Conservation (phyloP, 1,140 invertebrate species). For the Telenomus remus region DNA sequence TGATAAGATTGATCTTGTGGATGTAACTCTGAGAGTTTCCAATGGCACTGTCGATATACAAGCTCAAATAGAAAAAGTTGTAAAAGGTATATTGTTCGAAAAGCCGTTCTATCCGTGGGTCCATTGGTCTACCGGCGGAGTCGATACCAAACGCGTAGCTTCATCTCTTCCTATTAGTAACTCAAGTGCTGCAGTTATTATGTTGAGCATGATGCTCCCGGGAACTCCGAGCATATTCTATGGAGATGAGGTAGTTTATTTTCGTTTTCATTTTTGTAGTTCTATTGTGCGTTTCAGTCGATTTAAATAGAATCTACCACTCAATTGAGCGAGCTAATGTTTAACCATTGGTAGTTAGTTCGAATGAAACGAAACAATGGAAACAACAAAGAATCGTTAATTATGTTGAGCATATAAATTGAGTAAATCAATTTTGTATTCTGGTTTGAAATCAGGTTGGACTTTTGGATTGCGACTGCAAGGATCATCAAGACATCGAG, state of each 20-base stretch:
- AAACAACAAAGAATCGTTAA: too few relatives aligned
- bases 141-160: constrained; percentile 77
- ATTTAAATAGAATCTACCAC: too few relatives aligned
- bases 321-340: too few relatives aligned
- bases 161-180: constrained; percentile 76
- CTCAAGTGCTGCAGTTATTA: constrained; percentile 78
- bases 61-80: constrained; percentile 76
- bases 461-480: constrained; percentile 65
- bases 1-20: constrained; percentile 81
- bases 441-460: constrained; percentile 63
- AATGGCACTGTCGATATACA: constrained; percentile 78
- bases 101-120: constrained; percentile 82
- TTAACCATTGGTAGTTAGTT: too few relatives aligned
- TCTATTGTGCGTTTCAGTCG: too few relatives aligned
- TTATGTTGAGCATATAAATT: too few relatives aligned
- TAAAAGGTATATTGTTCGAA: constrained; percentile 77
- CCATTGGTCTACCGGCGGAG: constrained; percentile 84
- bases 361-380: too few relatives aligned
- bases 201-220: constrained; percentile 84
- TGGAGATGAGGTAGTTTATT: constrained; percentile 82
- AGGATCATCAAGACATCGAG: constrained; percentile 78
- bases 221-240: constrained; percentile 88
- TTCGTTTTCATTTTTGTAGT: too few relatives aligned
- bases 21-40: constrained; percentile 79
- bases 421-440: constrained; percentile 11